Percentiles rank a stretch among this genome's conserved stretches.
Evolutionary conservation across 2,113 vertebrate genomes (phyloP).

Genomic region (Malurus melanocephalus): DNA sequence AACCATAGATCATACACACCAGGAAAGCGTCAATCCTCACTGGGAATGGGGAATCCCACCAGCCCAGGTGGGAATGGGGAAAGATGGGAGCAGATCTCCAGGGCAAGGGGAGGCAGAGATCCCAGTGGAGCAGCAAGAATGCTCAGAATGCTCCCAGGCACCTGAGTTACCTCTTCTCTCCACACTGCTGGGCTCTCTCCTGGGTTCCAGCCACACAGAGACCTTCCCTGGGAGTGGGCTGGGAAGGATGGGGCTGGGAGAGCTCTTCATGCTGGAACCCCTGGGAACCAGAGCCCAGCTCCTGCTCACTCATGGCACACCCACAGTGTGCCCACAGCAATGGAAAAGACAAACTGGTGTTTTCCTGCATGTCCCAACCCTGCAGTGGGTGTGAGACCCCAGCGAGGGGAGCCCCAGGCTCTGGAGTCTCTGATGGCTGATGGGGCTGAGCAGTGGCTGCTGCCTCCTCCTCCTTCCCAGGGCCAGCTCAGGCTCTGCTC

Average conservation of each 20-base stretch:
- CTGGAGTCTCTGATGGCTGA: not conserved
- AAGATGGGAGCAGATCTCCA: not conserved
- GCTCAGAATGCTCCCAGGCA: not conserved
- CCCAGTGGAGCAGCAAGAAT: not conserved
- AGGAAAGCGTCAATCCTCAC: not conserved
- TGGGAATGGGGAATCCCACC: not conserved
- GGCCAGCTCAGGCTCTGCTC: not conserved
- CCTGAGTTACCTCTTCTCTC: not conserved
- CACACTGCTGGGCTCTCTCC: not conserved
- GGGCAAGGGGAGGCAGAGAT: not conserved
- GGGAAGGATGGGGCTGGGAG: not conserved
- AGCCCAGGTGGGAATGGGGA: not conserved
- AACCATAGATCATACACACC: not conserved
- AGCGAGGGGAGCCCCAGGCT: rapidly evolving
- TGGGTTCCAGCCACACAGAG: not conserved
- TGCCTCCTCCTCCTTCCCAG: not conserved
- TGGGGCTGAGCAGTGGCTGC: rapidly evolving
- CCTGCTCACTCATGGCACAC: rapidly evolving
- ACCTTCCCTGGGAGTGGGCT: not conserved
- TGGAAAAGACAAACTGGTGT: not conserved
- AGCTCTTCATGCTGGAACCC: not conserved
- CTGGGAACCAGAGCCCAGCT: not conserved
- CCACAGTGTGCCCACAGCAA: not conserved
- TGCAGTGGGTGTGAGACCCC: not conserved
- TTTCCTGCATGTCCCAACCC: not conserved